Evolutionary conservation across 2,113 vertebrate species (phyloP).

Genomic region (Myiopsitta monachus): DNA sequence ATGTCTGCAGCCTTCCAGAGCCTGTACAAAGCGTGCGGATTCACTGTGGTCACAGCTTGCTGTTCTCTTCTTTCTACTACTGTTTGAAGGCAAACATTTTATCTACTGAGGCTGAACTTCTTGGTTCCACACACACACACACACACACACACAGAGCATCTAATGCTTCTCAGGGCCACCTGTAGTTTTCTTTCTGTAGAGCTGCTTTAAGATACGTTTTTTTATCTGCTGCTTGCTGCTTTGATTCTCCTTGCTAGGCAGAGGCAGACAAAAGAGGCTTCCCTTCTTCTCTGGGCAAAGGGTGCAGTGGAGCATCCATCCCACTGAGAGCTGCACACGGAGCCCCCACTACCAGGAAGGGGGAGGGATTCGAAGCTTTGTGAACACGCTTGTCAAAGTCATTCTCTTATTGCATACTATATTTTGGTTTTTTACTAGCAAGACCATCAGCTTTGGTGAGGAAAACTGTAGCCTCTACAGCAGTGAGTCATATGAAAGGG

Average conservation of each 20-base stretch:
- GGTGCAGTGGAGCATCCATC: background rate
- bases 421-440: background rate
- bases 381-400: background rate
- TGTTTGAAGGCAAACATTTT: background rate
- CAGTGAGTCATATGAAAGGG: slow-evolving; percentile 23
- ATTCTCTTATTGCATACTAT: background rate
- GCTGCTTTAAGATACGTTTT: background rate
- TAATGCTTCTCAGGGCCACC: background rate
- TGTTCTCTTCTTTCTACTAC: background rate
- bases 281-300: background rate
- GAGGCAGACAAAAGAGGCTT: background rate
- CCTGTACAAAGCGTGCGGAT: background rate
- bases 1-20: background rate
- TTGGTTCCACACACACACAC: background rate
- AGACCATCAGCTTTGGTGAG: background rate
- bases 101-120: background rate
- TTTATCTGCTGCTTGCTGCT: background rate
- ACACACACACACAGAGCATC: background rate
- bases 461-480: background rate
- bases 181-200: background rate
- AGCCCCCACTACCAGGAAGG: background rate
- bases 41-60: background rate
- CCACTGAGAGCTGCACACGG: background rate
- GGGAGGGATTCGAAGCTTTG: background rate
- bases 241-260: background rate